These are phyloP conservation scores for Keiferia lycopersicella DNA, from an alignment of 2,888 invertebrate genomes.

Conservation along the genomic window DNA sequence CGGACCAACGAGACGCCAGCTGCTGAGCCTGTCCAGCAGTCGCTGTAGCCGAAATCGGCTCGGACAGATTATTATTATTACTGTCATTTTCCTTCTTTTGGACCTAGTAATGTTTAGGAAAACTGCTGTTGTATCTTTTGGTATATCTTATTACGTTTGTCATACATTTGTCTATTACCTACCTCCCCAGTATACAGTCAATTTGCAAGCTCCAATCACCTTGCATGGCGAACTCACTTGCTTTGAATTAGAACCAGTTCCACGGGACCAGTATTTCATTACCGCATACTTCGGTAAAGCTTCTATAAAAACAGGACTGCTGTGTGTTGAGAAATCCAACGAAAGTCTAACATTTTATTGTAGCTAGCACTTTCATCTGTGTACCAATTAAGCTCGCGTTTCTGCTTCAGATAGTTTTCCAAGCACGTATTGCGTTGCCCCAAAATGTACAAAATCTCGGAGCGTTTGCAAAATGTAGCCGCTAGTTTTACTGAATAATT, in stretches of 20 bases:
- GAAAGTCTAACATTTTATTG: constrained; percentile 42
- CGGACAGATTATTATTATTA: no score
- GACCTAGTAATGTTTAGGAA: no score
- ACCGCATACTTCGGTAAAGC: constrained; percentile 46
- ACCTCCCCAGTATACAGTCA: constrained; percentile 24
- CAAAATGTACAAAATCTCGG: constrained; percentile 46
- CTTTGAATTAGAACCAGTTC: constrained; percentile 42
- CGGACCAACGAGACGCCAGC: no score
- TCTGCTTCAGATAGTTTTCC: constrained; percentile 49
- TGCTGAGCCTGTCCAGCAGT: no score
- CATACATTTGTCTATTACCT: neutral
- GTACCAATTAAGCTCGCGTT: constrained; percentile 47
- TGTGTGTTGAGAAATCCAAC: constrained; percentile 39
- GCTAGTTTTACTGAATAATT: constrained; percentile 49
- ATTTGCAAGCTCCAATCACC: constrained; percentile 50
- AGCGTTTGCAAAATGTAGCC: constrained; percentile 42
- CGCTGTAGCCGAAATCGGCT: no score
- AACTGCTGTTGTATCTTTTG: neutral
- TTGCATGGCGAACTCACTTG: constrained; percentile 35
- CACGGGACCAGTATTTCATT: constrained; percentile 46
- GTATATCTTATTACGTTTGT: neutral
- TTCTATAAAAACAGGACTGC: constrained; percentile 13
- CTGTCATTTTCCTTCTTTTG: no score
- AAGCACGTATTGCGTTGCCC: constrained; percentile 63
- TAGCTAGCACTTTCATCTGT: constrained; percentile 47